Evolutionary conservation across 2,113 vertebrate species (phyloP), one percentile per base, ranked within the genome.

Genomic region (Glareola pratincola): DNA sequence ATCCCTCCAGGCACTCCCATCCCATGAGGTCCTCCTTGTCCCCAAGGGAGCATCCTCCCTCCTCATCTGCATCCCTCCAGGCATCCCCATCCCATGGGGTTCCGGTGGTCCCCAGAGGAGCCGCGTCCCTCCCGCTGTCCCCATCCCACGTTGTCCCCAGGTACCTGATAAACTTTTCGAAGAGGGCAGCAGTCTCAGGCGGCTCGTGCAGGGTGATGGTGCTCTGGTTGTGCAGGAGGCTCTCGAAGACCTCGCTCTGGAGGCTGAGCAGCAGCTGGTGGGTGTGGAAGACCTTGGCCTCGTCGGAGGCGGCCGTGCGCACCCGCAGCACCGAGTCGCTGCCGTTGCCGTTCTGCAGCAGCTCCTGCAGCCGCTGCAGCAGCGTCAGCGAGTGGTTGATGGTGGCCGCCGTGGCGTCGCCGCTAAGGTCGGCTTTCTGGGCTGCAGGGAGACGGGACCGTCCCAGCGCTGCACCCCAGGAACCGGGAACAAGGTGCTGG

Each of bases 111-210:
- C 45, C 79, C 37, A 34, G 10, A 16, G 48, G 37, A 91, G 36
- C 54, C 10, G 9, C 34, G 30, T 50, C 64, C 45, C 50, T 51
- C 24, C n/a, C 22, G 16, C 15, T 11, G 6, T 63, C 75, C 45
- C 47, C 76, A 27, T 64, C 41, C 76, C 54, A 0, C 0, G 6
- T 32, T 4, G 4, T 60, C 36, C n/a, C 27, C 76, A 8, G 37
- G 30, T 97, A 99, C 99, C 99, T 99, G 98, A 99, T 98, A 96
- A 99, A 99, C 95, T 98, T 99, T 75, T 99, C 99, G 0, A 99
- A 99, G 95, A 99, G 98, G 0, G 98, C 95, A 0, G 99, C 98
- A 0, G 98, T 99, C 81, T 99, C 99, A 0, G 98, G 84, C 0
- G 96, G 98, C 95, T 99, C 99, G 5, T 96, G 97, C 90, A 99